A percentile compares a stretch with the other conserved stretches of the same genome.
Evolutionary conservation across 2,113 vertebrate species (phyloP).

Genomic region (Myanophis thanlyinensis): DNA sequence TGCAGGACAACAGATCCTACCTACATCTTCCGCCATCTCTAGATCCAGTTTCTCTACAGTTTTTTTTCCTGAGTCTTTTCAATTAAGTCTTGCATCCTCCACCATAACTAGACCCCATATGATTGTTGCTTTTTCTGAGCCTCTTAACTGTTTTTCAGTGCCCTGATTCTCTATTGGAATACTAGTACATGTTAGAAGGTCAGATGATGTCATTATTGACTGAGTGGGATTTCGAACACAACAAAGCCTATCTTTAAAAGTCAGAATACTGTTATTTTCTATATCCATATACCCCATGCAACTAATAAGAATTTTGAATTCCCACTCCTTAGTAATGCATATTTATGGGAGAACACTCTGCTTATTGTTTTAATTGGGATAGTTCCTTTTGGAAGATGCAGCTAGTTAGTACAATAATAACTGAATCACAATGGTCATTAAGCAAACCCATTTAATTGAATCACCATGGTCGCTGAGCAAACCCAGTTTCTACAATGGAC

Average conservation of each 20-base stretch:
- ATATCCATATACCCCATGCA: background rate
- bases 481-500: background rate
- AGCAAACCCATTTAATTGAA: background rate
- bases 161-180: background rate
- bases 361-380: background rate
- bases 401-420: background rate
- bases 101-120: accelerated
- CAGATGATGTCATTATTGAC: background rate
- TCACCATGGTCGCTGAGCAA: background rate
- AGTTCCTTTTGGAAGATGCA: background rate
- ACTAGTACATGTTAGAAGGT: background rate
- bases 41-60: background rate
- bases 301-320: background rate
- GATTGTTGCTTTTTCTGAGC: background rate
- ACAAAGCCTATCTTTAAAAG: too few relatives aligned
- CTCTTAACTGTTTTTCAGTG: background rate
- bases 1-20: accelerated
- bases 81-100: background rate
- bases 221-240: background rate
- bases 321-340: background rate
- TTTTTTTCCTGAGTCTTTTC: background rate
- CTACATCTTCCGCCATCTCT: accelerated
- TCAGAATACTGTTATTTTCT: background rate
- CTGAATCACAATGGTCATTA: background rate
- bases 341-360: background rate